Percentiles rank a stretch among this genome's conserved stretches.
phyloP scores from a whole-genome alignment of 2,797 vertebrate genomes.

The Notolabrus celidotus region DNA sequence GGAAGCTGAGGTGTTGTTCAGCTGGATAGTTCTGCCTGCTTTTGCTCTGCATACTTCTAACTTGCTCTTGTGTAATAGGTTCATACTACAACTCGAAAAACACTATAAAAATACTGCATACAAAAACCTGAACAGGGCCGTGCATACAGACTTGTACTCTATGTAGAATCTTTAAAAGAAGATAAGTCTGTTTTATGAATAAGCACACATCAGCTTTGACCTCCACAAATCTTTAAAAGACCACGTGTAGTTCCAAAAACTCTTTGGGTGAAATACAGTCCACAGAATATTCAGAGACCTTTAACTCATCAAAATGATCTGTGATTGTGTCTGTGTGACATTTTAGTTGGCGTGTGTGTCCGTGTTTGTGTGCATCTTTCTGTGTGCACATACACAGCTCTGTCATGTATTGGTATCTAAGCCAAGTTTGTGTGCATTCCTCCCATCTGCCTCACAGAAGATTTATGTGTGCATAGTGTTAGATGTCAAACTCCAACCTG shows the following conservation, averaged over 20 bases:
- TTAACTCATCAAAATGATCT: neutral
- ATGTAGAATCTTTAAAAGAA: neutral
- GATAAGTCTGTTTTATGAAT: neutral
- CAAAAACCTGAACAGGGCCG: too few relatives aligned
- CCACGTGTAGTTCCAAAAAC: neutral
- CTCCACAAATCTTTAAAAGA: neutral
- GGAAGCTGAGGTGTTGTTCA: too few relatives aligned
- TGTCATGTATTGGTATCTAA: constrained; percentile 15
- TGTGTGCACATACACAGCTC: constrained; percentile 5
- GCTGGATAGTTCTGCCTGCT: too few relatives aligned
- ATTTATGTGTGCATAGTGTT: constrained; percentile 60
- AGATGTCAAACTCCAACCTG: constrained; percentile 55
- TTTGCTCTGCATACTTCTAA: too few relatives aligned
- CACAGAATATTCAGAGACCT: neutral
- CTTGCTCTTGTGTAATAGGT: too few relatives aligned
- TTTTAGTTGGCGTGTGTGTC: neutral
- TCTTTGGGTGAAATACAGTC: neutral
- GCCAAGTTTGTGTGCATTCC: constrained; percentile 45
- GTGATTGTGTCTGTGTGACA: neutral
- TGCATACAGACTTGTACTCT: too few relatives aligned
- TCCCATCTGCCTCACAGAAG: constrained; percentile 47
- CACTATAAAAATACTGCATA: too few relatives aligned
- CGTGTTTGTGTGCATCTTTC: neutral
- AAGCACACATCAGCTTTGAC: neutral
- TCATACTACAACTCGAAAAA: too few relatives aligned